Conservation (phyloP, 2,797 vertebrate genomes). For the Anguilla obscura region DNA sequence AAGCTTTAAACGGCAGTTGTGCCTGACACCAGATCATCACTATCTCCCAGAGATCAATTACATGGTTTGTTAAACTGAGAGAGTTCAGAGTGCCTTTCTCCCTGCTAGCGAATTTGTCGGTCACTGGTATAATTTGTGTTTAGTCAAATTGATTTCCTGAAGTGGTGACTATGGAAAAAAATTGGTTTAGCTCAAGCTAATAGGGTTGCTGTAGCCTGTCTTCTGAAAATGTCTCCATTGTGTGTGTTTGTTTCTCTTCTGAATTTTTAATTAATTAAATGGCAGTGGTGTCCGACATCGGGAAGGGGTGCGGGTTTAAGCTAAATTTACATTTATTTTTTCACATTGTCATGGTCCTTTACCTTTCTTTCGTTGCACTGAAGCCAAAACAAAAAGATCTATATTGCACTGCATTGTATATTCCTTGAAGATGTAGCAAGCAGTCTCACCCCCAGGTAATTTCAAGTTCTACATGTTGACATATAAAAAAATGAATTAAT, state of each 20-base stretch:
- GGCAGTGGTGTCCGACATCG: conserved; percentile 7
- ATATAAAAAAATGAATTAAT: conserved; percentile 44
- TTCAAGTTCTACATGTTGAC: conserved; percentile 48
- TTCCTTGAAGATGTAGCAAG: background rate
- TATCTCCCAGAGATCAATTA: background rate
- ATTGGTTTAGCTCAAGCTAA: background rate
- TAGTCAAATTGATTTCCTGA: conserved; percentile 8
- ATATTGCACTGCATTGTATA: background rate
- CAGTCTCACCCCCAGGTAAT: background rate
- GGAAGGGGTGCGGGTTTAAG: background rate
- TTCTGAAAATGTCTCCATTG: conserved; percentile 37
- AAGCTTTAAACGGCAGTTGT: background rate
- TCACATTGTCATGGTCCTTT: background rate
- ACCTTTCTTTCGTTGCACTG: background rate
- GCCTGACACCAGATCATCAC: background rate
- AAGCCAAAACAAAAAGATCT: conserved; percentile 29
- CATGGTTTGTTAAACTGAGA: background rate
- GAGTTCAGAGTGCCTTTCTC: background rate
- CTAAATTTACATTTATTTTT: background rate
- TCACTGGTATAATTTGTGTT: background rate
- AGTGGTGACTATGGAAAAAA: background rate
- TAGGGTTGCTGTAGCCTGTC: conserved; percentile 6
- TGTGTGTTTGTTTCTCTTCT: background rate
- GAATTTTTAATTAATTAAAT: conserved; percentile 22
- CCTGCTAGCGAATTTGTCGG: background rate